A percentile compares a stretch with the other conserved stretches of the same genome.
Evolutionary conservation across 2,113 vertebrate species (phyloP).

Genomic region (Megaceryle maxima): DNA sequence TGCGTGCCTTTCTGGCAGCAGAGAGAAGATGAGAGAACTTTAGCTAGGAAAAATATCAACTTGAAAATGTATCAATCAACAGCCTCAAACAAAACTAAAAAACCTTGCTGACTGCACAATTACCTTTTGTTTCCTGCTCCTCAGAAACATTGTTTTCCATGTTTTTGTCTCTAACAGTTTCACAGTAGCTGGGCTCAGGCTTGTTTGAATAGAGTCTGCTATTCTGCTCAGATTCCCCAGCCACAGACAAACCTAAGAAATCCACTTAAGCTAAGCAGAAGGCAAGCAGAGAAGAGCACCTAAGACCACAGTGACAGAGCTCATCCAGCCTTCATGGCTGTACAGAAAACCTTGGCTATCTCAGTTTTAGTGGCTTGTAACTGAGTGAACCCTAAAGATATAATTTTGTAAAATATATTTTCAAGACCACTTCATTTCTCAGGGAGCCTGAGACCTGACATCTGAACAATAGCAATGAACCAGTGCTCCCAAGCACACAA

Average conservation of each 20-base stretch:
- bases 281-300: neutral
- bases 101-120: neutral
- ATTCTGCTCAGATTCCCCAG: neutral
- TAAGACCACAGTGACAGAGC: neutral
- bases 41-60: neutral
- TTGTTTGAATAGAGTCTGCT: neutral
- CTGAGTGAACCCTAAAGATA: neutral
- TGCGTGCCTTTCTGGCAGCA: neutral
- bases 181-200: neutral
- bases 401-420: neutral
- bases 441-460: neutral
- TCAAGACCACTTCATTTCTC: neutral
- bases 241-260: neutral
- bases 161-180: neutral
- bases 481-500: neutral
- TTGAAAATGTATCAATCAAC: neutral
- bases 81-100: neutral
- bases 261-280: neutral
- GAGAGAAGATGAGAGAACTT: accelerated
- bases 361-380: neutral
- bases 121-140: neutral
- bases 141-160: neutral
- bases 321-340: neutral
- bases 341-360: neutral
- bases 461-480: neutral